phyloP scores from a whole-genome alignment of 35 echinoderm and acorn worm species.

The Stichopus chloronotus region DNA sequence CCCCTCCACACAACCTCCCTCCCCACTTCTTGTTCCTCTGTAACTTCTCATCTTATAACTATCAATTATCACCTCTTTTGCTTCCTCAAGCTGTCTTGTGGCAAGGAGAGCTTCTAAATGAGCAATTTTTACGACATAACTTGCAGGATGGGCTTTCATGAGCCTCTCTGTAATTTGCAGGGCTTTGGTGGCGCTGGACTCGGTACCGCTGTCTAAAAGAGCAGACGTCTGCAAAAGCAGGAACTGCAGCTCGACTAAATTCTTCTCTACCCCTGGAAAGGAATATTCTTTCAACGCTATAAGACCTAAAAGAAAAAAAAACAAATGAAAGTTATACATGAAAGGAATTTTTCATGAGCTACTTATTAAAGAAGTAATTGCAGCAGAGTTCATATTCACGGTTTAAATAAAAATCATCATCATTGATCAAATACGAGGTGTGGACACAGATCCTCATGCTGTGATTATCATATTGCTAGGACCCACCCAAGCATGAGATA shows the following conservation, averaged over 20 bases:
- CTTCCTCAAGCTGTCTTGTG: slow-evolving; percentile 6
- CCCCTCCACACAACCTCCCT: neutral
- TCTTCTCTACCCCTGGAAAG: slow-evolving; percentile 52
- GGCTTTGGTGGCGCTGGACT: slow-evolving; percentile 10
- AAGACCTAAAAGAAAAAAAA: slow-evolving; percentile 9
- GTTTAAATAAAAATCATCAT: no score
- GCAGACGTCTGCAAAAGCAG: slow-evolving; percentile 58
- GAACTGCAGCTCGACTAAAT: slow-evolving; percentile 55
- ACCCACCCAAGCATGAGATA: no score
- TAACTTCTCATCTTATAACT: neutral
- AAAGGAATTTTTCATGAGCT: no score
- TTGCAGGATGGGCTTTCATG: neutral
- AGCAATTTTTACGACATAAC: neutral
- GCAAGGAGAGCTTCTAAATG: slow-evolving; percentile 3
- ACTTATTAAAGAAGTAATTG: neutral
- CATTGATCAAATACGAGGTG: no score
- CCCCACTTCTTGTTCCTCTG: neutral
- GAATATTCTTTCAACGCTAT: slow-evolving; percentile 27
- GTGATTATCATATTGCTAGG: no score
- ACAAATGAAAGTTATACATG: neutral
- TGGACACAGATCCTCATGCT: no score
- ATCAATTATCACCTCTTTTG: slow-evolving; percentile 22
- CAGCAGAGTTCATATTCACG: no score
- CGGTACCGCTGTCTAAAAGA: slow-evolving; percentile 48
- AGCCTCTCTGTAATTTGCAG: slow-evolving; percentile 56